Evolutionary conservation across 1,140 invertebrate species (phyloP).

Genomic region (Elysia chlorotica): DNA sequence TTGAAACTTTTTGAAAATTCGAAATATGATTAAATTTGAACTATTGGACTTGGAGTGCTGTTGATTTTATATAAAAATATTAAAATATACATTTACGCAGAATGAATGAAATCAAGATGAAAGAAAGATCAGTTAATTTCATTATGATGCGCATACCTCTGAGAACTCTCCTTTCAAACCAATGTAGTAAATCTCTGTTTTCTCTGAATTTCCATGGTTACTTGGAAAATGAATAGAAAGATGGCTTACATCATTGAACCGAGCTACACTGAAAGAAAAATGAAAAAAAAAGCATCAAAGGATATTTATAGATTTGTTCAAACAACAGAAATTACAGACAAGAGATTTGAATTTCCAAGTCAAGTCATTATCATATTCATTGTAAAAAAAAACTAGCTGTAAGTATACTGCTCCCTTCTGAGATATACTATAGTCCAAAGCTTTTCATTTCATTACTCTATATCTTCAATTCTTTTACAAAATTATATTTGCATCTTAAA

Average conservation of each 20-base stretch:
- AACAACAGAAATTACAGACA: too few species aligned
- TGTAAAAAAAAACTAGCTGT: too few species aligned
- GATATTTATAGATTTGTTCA: too few species aligned
- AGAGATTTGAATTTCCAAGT: too few species aligned
- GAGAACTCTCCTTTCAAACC: conserved; percentile 18
- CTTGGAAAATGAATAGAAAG: conserved; percentile 22
- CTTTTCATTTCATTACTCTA: too few species aligned
- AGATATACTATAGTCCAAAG: too few species aligned
- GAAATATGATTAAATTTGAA: background rate
- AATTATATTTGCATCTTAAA: too few species aligned
- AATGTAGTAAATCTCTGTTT: conserved; percentile 21
- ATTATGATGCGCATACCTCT: background rate
- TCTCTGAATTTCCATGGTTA: conserved; percentile 16
- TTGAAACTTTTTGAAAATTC: background rate
- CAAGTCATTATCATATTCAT: too few species aligned
- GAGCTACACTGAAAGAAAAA: conserved; percentile 6
- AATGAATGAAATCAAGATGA: background rate
- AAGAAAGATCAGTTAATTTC: background rate
- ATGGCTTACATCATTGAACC: conserved; percentile 20
- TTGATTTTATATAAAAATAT: background rate
- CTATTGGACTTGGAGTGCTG: background rate
- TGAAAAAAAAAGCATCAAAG: too few species aligned
- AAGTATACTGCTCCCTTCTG: too few species aligned
- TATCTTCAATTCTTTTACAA: too few species aligned
- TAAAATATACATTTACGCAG: background rate